Evolutionary conservation across 2,113 vertebrate genomes (phyloP), one percentile per base, ranked within the genome.

Genomic region (Psittacula cyanocephala): DNA sequence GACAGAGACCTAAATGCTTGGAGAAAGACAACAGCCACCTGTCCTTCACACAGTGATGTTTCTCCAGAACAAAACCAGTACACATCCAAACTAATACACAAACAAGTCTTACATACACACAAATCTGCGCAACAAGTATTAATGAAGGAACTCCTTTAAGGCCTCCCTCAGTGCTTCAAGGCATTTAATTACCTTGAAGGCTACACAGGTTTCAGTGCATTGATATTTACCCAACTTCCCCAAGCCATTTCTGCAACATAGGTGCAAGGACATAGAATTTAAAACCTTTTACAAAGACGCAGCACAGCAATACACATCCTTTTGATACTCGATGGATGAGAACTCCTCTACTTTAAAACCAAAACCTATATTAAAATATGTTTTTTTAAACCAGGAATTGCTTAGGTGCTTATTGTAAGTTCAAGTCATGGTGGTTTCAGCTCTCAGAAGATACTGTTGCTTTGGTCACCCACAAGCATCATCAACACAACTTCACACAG

Each of bases 401-500:
- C 71, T 91, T 78, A 67, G 81, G 59, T 88, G 43, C 47, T 79
- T 95, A 91, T 81, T 85, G 78, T 79, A 76, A 85, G 78, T 83
- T 90, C 79, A 96, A 95, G 91, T 91, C n/a, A 82, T 41, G 67
- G n/a, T 74, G 4, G 55, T 81, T 88, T 91, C 68, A 80, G 67
- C 78, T 49, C 78, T 86, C 33, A 82, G 84, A 93, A 37, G 68
- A 64, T 25, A 28, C 28, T 60, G 47, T 20, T 95, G 76, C 52
- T 95, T 53, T 71, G 31, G 67, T 33, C 20, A 39, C 24, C 13
- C 65, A 13, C 41, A 69, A 59, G 47, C 10, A 63, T 23, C 63
- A 86, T 79, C 85, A 68, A 64, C 14, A n/a, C n/a, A 94, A 60
- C n/a, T 65, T 72, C 82, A 77, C 41, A 18, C 9, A 83, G 68